phyloP scores from a whole-genome alignment of 2,888 invertebrate genomes.

The Drosophila robusta region DNA sequence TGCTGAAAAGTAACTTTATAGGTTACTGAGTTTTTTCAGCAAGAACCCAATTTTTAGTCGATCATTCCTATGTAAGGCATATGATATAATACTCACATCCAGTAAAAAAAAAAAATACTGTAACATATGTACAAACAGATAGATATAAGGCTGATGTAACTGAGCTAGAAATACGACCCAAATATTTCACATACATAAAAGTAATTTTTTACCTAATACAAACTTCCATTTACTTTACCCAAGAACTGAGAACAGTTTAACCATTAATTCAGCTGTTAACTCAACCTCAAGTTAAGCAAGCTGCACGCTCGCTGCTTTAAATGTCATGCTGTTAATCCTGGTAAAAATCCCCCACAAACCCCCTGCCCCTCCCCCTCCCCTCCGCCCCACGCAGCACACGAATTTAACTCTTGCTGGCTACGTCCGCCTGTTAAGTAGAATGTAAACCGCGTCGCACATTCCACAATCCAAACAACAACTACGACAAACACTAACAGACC shows the following conservation, averaged over 20 bases:
- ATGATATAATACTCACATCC: too few relatives aligned
- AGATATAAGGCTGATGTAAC: too few relatives aligned
- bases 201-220: too few relatives aligned
- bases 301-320: conserved; percentile 27
- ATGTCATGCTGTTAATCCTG: conserved; percentile 56
- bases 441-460: conserved; percentile 70
- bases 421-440: conserved; percentile 66
- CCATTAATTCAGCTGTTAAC: conserved; percentile 17
- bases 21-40: too few relatives aligned
- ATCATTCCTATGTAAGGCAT: too few relatives aligned
- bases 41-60: too few relatives aligned
- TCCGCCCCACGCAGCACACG: conserved; percentile 10
- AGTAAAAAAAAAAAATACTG: too few relatives aligned
- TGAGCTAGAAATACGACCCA: too few relatives aligned
- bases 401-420: conserved; percentile 66
- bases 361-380: not conserved
- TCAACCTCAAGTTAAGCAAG: conserved; percentile 17
- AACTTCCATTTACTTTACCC: not conserved
- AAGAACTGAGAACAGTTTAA: not conserved
- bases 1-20: too few relatives aligned
- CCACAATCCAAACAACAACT: conserved; percentile 58
- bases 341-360: conserved; percentile 25
- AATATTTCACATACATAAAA: too few relatives aligned
- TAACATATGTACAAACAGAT: too few relatives aligned
- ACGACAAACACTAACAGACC: conserved; percentile 46